Conservation (phyloP, 2,797 vertebrate genomes). For the Glossophaga mutica region DNA sequence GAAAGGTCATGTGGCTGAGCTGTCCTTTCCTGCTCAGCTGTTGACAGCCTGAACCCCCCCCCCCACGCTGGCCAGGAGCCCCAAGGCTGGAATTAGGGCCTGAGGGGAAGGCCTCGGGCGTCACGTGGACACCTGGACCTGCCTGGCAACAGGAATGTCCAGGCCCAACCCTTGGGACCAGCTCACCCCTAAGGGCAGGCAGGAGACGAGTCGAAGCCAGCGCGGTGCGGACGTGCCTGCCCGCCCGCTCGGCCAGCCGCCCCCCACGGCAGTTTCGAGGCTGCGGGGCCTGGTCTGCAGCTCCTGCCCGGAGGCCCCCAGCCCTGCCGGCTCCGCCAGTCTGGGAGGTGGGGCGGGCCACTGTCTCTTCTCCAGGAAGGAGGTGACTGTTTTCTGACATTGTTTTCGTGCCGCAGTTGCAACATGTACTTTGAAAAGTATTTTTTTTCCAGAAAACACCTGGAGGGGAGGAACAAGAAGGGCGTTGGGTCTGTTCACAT, state of each 20-base stretch:
- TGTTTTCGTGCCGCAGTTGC: constrained; percentile 37
- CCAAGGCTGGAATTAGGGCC: not conserved
- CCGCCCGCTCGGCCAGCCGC: not conserved
- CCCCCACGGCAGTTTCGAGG: not conserved
- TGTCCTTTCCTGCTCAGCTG: not conserved
- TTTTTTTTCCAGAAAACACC: constrained; percentile 43
- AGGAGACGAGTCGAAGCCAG: not conserved
- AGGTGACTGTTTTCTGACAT: constrained; percentile 52
- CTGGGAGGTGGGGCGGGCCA: not conserved
- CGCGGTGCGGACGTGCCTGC: not conserved
- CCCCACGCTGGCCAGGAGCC: accelerated
- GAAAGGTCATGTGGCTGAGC: not conserved
- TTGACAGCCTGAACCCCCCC: not conserved
- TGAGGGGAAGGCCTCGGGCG: not conserved
- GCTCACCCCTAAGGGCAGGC: not conserved
- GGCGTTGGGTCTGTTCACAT: not conserved
- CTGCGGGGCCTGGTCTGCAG: accelerated
- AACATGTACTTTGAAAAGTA: constrained; percentile 14
- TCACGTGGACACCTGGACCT: not conserved
- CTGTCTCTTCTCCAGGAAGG: constrained; percentile 67
- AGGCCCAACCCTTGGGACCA: not conserved
- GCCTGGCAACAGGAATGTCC: not conserved
- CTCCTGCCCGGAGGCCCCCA: not conserved
- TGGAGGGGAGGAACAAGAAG: not conserved
- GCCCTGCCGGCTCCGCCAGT: not conserved